Evolutionary conservation across 2,888 invertebrate genomes (phyloP), one percentile per base, ranked within the genome.

Genomic region (Apodemia duryi): DNA sequence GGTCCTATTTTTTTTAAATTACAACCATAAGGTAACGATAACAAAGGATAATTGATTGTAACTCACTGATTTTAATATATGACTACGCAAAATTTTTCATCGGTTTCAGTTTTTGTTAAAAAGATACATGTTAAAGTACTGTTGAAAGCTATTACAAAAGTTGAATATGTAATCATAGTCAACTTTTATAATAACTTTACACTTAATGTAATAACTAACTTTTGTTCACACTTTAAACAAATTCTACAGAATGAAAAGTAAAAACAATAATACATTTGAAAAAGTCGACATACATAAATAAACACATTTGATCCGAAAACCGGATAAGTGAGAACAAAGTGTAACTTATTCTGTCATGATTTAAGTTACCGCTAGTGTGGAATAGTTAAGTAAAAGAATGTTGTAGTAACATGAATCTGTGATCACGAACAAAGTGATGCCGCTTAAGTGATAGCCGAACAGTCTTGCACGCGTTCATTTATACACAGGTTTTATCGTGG

Each of bases 401-500:
- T 60, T 60, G 32, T 60, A 35, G 60, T 60, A 60, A 60, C 60
- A 29, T 57, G 35, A 60, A 35, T 60, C 32, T 60, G 60, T 60
- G n/a, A 60, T 32, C 60, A 35, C 28, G 65, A 64, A 72, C 73
- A 70, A 69, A 71, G 69, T 69, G 74, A 76, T 74, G 74, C 76
- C 75, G 76, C 71, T 65, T 65, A 54, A 61, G 62, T 62, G 76
- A 77, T 75, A 74, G 66, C 63, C 65, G 67, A 69, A 63, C 68
- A 60, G 66, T 69, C 71, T 69, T 69, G 72, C 73, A 73, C 74
- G 71, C 71, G 68, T 70, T 66, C 71, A 70, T 71, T 73, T 73
- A 70, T 72, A 67, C 73, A 77, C 78, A 68, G 74, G 70, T 74
- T 81, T 81, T 81, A 81, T 83, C 77, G 68, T 68, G 68, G 68